Evolutionary conservation across 2,888 invertebrate species (phyloP).

Genomic region (Drosophila rellima): DNA sequence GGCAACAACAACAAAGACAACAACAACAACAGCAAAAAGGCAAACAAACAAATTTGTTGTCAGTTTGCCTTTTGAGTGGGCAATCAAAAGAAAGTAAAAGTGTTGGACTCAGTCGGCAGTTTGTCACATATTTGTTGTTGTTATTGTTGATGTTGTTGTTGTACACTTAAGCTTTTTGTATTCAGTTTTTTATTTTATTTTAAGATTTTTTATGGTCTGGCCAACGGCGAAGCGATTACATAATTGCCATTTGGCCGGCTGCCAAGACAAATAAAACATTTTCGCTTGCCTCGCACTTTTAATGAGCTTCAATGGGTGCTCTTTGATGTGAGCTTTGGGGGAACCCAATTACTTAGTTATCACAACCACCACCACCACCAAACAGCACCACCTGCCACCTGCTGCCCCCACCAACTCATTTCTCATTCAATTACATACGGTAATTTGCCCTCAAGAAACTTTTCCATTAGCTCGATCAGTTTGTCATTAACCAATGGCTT

Average conservation of each 20-base stretch:
- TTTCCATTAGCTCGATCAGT: conserved; percentile 72
- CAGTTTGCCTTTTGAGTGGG: conserved; percentile 39
- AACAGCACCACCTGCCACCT: too few species aligned
- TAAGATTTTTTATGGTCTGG: conserved; percentile 49
- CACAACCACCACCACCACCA: conserved; percentile 7
- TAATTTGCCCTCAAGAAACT: conserved; percentile 71
- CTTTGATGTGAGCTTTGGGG: conserved; percentile 50
- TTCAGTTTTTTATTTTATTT: conserved; percentile 45
- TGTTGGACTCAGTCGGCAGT: conserved; percentile 51
- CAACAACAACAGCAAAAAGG: conserved; percentile 19
- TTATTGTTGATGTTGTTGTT: conserved; percentile 35
- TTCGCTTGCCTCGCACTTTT: conserved; percentile 55
- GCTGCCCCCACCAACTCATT: conserved; percentile 54
- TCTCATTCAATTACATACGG: conserved; percentile 76
- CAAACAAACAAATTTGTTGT: conserved; percentile 57
- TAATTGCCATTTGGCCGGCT: conserved; percentile 62
- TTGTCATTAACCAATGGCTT: conserved; percentile 77
- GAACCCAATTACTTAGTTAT: conserved; percentile 46
- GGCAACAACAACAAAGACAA: conserved; percentile 7
- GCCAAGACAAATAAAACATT: conserved; percentile 64
- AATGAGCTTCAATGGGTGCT: conserved; percentile 49
- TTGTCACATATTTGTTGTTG: conserved; percentile 50
- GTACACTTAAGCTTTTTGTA: conserved; percentile 34
- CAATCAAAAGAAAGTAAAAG: conserved; percentile 77
- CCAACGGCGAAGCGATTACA: conserved; percentile 58